Percentiles rank a stretch among this genome's conserved stretches.
Evolutionary conservation across 2,888 invertebrate species (phyloP).

Genomic region (Himalopsyche japonica): DNA sequence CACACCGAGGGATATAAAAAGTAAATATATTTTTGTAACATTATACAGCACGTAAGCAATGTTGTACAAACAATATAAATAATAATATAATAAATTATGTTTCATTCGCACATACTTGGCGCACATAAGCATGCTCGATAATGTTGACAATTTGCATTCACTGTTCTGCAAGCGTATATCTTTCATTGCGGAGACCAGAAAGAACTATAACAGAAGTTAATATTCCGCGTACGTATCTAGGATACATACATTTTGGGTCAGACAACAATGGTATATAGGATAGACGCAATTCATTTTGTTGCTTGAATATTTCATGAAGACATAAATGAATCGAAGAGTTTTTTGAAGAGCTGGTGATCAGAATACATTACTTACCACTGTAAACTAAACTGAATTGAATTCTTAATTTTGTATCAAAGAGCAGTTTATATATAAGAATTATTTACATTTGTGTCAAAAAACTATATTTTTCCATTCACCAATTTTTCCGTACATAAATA

Average conservation of each 20-base stretch:
- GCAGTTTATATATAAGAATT: no score
- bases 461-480: no score
- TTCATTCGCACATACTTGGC: not conserved
- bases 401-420: no score
- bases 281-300: not conserved
- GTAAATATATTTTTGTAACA: no score
- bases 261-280: not conserved
- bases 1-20: no score
- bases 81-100: not conserved
- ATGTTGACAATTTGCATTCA: not conserved
- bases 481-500: no score
- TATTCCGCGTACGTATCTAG: not conserved
- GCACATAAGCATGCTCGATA: not conserved
- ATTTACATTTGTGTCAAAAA: no score
- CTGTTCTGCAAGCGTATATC: not conserved
- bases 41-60: no score
- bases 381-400: no score
- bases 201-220: not conserved
- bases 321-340: not conserved
- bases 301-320: not conserved
- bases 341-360: not conserved
- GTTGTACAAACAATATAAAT: not conserved
- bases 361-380: not conserved
- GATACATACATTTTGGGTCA: not conserved
- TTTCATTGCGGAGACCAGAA: not conserved